Evolutionary conservation across 1,140 invertebrate genomes (phyloP), one percentile per base, ranked within the genome.

Genomic region (Lepeophtheirus salmonis): DNA sequence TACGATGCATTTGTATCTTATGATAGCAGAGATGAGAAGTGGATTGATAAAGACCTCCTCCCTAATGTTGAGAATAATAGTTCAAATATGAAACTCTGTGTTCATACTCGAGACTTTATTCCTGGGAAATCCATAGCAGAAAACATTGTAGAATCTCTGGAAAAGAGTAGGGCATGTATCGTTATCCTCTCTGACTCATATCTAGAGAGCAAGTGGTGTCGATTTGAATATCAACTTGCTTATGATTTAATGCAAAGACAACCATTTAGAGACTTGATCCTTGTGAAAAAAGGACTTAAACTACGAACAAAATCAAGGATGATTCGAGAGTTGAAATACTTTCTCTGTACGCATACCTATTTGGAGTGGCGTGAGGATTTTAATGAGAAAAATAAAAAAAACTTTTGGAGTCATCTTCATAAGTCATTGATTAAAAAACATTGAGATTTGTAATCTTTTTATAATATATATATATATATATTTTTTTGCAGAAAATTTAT

Each of bases 191-290:
- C 58, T 17, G 14, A 17, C n/a, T 17, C 17, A 16, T 60, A n/a
- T 56, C 21, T 60, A 17, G 10, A 22, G 17, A 60, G 58, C 50
- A 54, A 54, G 20, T 60, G 58, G 58, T 60, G 58, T 16, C 14
- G 13, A 20, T 60, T 60, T 21, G 58, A 60, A 23, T 20, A 16
- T n/a, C 20, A 21, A 14, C 21, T 60, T 14, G 58, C 58, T 16
- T 30, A 10, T 10, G 30, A 41, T 41, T n/a, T 41, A 41, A 10
- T 41, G 6, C 30, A 41, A 41, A 41, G 30, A 6, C 30, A 41
- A 10, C 30, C 30, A 6, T 6, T 10, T 6, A 6, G 30, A n/a
- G 30, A 41, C 6, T 6, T 41, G 30, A 41, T 41, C 6, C 30
- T 41, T n/a, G n/a, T 41, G 6, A 41, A 41, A 41, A 41, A 41